Base-by-base conservation (phyloP, 2,888 invertebrate species). In the Hydropsyche betteni region DNA sequence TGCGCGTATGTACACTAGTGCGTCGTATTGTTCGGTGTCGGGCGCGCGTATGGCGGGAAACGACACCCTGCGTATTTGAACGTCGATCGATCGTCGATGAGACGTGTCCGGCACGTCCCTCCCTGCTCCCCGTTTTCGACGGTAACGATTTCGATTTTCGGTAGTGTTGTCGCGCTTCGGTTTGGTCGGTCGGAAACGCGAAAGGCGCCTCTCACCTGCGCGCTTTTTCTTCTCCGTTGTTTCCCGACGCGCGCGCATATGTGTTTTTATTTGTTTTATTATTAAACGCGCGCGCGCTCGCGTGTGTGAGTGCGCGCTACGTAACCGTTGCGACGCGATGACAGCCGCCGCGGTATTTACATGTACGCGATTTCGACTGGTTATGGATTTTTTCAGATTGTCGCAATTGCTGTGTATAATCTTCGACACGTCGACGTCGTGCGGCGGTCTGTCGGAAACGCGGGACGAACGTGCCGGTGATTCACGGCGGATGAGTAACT, bases 361-460 rank as follows among this genome's bases (percentile, higher is more conserved):
- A 24, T 24, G 76, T 76, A 76, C 75, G 74, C 86, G 87, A 87
- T 87, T 87, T 83, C 70, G 85, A 84, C 84, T 83, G 84, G 84
- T 24, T 24, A 24, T 24, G 24, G 24, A 24, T 24, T 24, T 24
- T 24, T 84, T 84, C 84, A 84, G 83, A 85, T 84, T 83, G 83
- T 82, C 44, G 76, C 8, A 16, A n/a, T 14, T 16, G 53, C 53
- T 86, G 84, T n/a, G 86, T 86, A 87, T 12, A 24, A 16, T 51
- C 87, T 86, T 86, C 87, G 86, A 84, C 86, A 86, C 87, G 24
- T 24, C 24, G 24, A 24, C 24, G 24, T 24, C n/a, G n/a, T n/a
- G n/a, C n/a, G n/a, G n/a, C n/a, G n/a, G n/a, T n/a, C 24, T 53
- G 53, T 51, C 12, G 53, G 2, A 6, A 53, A 24, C 24, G 24